phyloP scores from a whole-genome alignment of 1,140 invertebrate genomes.

The Eufriesea mexicana region DNA sequence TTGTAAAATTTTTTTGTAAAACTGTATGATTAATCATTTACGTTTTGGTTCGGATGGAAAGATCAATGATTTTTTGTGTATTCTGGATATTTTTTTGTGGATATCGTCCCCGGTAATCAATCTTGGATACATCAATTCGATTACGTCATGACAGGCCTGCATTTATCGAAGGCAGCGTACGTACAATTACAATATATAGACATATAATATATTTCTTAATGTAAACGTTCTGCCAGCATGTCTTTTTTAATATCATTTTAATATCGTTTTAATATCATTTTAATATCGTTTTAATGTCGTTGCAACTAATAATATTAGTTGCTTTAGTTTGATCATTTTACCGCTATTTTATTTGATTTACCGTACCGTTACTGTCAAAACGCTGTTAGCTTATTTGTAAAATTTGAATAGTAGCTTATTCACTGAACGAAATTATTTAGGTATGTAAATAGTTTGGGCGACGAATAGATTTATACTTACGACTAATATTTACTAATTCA shows the following conservation, averaged over 20 bases:
- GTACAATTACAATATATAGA: conserved; percentile 37
- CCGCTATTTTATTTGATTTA: background rate
- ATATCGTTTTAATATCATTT: background rate
- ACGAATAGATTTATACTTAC: no score
- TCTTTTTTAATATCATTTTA: background rate
- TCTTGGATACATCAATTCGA: conserved; percentile 55
- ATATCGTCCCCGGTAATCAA: conserved; percentile 17
- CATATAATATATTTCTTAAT: background rate
- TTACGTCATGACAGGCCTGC: conserved; percentile 66
- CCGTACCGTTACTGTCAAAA: no score
- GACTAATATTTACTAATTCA: no score
- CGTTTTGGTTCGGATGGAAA: conserved; percentile 27
- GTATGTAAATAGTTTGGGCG: no score
- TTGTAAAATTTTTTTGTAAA: background rate
- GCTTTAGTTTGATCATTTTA: background rate
- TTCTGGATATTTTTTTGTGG: conserved; percentile 14
- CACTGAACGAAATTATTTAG: background rate
- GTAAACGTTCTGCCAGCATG: background rate
- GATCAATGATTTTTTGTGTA: background rate
- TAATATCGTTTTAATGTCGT: no score
- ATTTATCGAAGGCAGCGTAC: conserved; percentile 65
- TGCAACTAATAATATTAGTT: no score
- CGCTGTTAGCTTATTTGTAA: no score
- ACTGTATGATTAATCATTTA: conserved; percentile 3
- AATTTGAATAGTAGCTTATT: background rate